Percentiles rank a stretch among this genome's conserved stretches.
phyloP scores from a whole-genome alignment of 2,888 invertebrate species.

The Endomychus coccineus region DNA sequence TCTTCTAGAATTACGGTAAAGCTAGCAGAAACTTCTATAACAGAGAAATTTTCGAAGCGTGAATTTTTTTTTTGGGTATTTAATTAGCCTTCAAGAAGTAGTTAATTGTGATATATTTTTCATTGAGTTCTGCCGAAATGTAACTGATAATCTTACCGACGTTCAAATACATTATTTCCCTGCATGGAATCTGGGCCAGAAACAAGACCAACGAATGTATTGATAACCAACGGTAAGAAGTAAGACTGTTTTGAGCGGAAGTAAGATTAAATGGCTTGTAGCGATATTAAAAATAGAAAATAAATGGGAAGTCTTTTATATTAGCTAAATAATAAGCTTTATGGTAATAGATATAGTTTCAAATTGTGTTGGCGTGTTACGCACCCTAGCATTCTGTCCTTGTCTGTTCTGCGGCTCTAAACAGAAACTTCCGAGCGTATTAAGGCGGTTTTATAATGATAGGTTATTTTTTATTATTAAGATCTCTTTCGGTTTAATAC shows the following conservation, averaged over 20 bases:
- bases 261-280: conserved; percentile 34
- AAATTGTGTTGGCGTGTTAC: conserved; percentile 26
- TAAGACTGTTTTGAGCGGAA: not conserved
- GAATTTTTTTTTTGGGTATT: too few relatives aligned
- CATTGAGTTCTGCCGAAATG: too few relatives aligned
- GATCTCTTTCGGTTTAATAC: conserved; percentile 25
- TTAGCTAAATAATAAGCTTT: conserved; percentile 31
- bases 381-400: conserved; percentile 20
- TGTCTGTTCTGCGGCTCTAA: conserved; percentile 2
- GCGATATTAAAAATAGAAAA: conserved; percentile 39
- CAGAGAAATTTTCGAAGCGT: too few relatives aligned
- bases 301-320: conserved; percentile 37
- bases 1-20: too few relatives aligned
- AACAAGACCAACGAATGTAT: too few relatives aligned
- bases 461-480: conserved; percentile 39
- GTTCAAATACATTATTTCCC: too few relatives aligned
- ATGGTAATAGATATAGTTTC: conserved; percentile 35
- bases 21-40: too few relatives aligned
- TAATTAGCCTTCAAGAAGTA: too few relatives aligned
- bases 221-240: too few relatives aligned
- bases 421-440: conserved; percentile 22
- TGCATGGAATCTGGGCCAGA: too few relatives aligned
- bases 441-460: conserved; percentile 34
- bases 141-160: too few relatives aligned
- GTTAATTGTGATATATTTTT: too few relatives aligned